Conservation (phyloP, 2,888 invertebrate genomes). For the Cosmia pyralina region DNA sequence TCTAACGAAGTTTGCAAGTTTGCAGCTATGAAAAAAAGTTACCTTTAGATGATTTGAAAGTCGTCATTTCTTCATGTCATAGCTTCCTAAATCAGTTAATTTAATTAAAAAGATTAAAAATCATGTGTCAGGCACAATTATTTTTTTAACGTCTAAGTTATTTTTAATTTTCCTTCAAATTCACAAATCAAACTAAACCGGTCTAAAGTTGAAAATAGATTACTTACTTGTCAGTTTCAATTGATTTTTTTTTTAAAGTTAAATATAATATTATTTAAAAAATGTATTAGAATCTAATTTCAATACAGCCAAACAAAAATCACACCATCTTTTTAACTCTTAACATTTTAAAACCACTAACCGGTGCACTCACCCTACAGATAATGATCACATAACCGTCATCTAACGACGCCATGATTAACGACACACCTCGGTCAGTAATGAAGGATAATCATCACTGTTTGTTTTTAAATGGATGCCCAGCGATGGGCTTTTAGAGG, state of each 20-base stretch:
- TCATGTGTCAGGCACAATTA: neutral
- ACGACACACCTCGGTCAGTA: constrained; percentile 81
- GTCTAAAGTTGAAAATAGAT: neutral
- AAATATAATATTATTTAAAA: too few species aligned
- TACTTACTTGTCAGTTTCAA: too few species aligned
- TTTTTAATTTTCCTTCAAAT: neutral
- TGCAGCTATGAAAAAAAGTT: too few species aligned
- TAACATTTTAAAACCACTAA: constrained; percentile 21
- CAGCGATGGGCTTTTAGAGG: constrained; percentile 53
- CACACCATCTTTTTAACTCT: neutral
- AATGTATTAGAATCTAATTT: too few species aligned
- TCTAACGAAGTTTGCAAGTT: neutral
- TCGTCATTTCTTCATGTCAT: neutral
- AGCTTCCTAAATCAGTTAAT: neutral
- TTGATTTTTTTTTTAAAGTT: too few species aligned
- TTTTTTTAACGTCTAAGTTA: too few species aligned
- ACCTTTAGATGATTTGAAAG: neutral
- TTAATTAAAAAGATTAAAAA: neutral
- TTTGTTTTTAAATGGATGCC: constrained; percentile 77
- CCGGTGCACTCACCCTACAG: constrained; percentile 56
- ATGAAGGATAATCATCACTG: constrained; percentile 86
- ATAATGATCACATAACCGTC: constrained; percentile 76
- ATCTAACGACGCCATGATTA: constrained; percentile 79
- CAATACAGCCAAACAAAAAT: neutral
- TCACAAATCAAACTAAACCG: neutral